A percentile compares a stretch with the other conserved stretches of the same genome.
Evolutionary conservation across 2,888 invertebrate species (phyloP).

Genomic region (Drosophila villosipedis): DNA sequence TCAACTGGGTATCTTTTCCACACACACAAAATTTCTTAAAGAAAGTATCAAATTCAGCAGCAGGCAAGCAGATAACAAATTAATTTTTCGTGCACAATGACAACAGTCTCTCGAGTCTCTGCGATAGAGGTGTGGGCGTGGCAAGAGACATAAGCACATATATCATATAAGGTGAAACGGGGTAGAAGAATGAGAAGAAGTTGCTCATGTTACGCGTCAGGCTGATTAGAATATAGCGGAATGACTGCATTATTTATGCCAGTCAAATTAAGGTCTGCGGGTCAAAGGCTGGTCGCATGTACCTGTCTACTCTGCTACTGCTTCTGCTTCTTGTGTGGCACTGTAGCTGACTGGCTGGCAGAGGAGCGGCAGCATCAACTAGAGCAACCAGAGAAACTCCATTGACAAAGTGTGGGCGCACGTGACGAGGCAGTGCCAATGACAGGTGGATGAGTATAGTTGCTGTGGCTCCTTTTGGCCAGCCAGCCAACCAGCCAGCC

Average conservation of each 20-base stretch:
- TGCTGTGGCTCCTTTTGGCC: constrained; percentile 8
- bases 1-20: neutral
- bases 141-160: constrained; percentile 40
- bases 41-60: constrained; percentile 51
- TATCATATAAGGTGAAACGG: constrained; percentile 46
- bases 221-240: constrained; percentile 79
- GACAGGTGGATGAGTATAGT: constrained; percentile 62
- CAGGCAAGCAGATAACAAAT: constrained; percentile 71
- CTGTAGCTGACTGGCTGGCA: neutral
- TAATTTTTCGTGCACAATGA: constrained; percentile 75
- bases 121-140: constrained; percentile 15
- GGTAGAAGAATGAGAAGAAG: neutral
- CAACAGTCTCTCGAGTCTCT: constrained; percentile 49
- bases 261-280: constrained; percentile 76
- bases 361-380: constrained; percentile 1
- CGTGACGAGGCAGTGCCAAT: constrained; percentile 66
- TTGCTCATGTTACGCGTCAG: constrained; percentile 73
- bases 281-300: constrained; percentile 57
- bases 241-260: constrained; percentile 66
- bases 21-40: constrained; percentile 33
- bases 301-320: neutral
- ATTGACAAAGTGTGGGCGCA: constrained; percentile 70
- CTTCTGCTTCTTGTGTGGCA: neutral
- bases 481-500: neutral
- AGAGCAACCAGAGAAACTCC: constrained; percentile 16